Base-by-base conservation (phyloP, 2,888 invertebrate genomes). In the Parnassius apollo region DNA sequence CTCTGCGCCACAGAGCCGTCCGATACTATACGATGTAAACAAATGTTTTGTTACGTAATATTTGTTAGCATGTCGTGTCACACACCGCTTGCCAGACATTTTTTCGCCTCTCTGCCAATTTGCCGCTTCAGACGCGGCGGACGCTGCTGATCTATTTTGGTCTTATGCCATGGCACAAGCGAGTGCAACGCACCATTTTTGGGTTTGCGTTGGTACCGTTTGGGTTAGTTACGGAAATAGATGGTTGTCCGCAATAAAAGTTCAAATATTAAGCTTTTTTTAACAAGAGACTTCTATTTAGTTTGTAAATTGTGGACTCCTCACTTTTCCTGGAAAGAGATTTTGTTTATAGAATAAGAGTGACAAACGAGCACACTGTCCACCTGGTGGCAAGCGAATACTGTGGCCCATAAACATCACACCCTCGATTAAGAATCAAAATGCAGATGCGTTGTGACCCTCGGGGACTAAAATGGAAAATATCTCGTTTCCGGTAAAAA, bases 1-100 rank as follows among this genome's bases (percentile, higher is more conserved):
- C 35, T 4, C 35, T 35, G 35, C 35, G 35, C 35, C 35, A 35
- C 7, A 7, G 3, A 35, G 35, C 35, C 4, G 4, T 35, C 35
- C 4, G 11, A 11, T 44, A 44, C 44, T 9, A 44, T 11, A 10
- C 7, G 10, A 44, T 54, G 18, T 18, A 42, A 54, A 44, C 18
- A 42, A 22, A 45, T 56, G 22, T 55, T 50, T 42, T 57, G 42
- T 57, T 57, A 57, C 35, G 42, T 49, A 57, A 57, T 42, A 49
- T 54, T 57, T 49, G n/a, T 18, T 13, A 13, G 25, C 13, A n/a
- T 25, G 35, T 35, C 10, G 50, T 12, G 42, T 35, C 50, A 12
- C 50, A 9, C 50, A 50, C 44, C 57, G 50, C 42, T 49, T 50
- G 57, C 57, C 57, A 58, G 44, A 58, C 44, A 12, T 58, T 58